Conservation (phyloP, 2,888 invertebrate genomes). For the Margaritifera margaritifera region DNA sequence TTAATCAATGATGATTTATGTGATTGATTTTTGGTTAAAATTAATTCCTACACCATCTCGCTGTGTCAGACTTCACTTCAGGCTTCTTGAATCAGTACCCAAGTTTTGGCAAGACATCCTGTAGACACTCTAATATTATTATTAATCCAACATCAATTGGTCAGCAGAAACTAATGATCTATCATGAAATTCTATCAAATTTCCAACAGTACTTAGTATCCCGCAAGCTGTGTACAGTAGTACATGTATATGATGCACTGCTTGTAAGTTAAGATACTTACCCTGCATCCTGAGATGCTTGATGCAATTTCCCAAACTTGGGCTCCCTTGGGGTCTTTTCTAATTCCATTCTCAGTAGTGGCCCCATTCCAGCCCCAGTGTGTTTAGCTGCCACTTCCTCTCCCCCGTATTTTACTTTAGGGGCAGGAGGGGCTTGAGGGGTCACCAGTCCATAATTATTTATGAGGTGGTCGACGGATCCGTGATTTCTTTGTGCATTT, state of each 20-base stretch:
- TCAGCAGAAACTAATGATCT: too few relatives aligned
- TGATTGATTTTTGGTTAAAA: too few relatives aligned
- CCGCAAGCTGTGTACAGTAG: neutral
- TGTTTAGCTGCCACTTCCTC: conserved; percentile 58
- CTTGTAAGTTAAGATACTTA: conserved; percentile 28
- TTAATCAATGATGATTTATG: too few relatives aligned
- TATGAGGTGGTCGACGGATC: conserved; percentile 53
- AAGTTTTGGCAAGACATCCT: too few relatives aligned
- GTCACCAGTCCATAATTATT: conserved; percentile 52
- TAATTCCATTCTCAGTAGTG: conserved; percentile 58
- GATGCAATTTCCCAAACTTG: conserved; percentile 56
- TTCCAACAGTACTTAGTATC: too few relatives aligned
- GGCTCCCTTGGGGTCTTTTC: conserved; percentile 41
- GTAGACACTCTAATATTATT: too few relatives aligned
- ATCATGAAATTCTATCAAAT: too few relatives aligned
- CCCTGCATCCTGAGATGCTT: conserved; percentile 56
- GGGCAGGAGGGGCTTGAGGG: conserved; percentile 40
- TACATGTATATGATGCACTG: neutral
- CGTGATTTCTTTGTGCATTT: conserved; percentile 60
- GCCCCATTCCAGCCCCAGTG: conserved; percentile 61
- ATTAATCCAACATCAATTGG: too few relatives aligned
- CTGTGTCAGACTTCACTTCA: too few relatives aligned
- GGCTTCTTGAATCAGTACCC: too few relatives aligned
- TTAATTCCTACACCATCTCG: too few relatives aligned
- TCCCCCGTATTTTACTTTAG: conserved; percentile 54